Percentiles rank a stretch among this genome's conserved stretches.
Evolutionary conservation across 1,140 invertebrate genomes (phyloP).

Genomic region (Drosophila seguyi): DNA sequence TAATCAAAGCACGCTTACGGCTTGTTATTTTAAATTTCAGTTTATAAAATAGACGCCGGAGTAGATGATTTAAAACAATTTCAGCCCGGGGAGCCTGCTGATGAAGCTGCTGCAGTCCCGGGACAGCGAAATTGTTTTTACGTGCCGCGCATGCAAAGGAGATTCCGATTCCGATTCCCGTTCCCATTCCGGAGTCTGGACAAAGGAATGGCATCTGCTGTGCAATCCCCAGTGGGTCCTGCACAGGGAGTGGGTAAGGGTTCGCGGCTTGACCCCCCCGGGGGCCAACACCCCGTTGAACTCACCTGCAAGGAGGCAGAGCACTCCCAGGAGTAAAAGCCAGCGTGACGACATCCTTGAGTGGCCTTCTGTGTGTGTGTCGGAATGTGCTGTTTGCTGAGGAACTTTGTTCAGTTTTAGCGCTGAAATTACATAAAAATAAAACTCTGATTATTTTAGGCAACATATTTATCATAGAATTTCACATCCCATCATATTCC

Average conservation of each 20-base stretch:
- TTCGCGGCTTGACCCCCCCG: slow-evolving; percentile 16
- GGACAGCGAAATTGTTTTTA: slow-evolving; percentile 67
- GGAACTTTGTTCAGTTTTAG: slow-evolving; percentile 10
- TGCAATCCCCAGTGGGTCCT: slow-evolving; percentile 16
- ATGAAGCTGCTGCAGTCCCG: slow-evolving; percentile 36
- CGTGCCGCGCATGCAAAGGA: slow-evolving; percentile 60
- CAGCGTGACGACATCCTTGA: slow-evolving; percentile 57
- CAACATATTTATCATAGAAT: not conserved
- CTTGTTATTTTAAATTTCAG: slow-evolving; percentile 75
- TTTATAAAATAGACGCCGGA: slow-evolving; percentile 60
- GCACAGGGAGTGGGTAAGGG: not conserved
- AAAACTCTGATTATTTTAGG: not conserved
- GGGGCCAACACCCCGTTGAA: not conserved
- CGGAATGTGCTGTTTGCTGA: not conserved
- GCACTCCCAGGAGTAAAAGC: slow-evolving; percentile 36
- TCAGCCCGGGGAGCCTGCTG: slow-evolving; percentile 19
- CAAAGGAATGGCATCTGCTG: slow-evolving; percentile 13
- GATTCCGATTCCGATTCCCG: not conserved
- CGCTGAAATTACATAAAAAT: slow-evolving; percentile 4
- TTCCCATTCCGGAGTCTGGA: not conserved
- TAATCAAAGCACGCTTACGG: slow-evolving; percentile 69
- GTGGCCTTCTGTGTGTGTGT: not conserved
- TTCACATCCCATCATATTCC: too few species aligned
- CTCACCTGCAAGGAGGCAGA: slow-evolving; percentile 58
- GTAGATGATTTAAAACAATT: slow-evolving; percentile 73